Evolutionary conservation across 1,140 invertebrate genomes (phyloP).

Genomic region (Anastatus disparis): DNA sequence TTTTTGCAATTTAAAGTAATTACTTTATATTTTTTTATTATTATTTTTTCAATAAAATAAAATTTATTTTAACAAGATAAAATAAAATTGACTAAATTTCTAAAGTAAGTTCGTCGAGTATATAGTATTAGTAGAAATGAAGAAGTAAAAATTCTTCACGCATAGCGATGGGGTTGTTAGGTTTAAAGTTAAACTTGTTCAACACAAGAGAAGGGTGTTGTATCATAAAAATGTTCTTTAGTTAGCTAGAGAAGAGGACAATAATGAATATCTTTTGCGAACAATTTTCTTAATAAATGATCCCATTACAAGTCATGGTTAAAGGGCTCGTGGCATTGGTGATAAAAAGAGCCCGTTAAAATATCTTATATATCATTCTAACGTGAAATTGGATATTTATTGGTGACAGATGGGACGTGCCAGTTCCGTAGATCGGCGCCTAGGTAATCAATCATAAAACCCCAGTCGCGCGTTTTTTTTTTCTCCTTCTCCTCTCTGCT

Average conservation of each 20-base stretch:
- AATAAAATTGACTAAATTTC: too few species aligned
- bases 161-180: too few species aligned
- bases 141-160: too few species aligned
- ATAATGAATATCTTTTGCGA: slow-evolving; percentile 51
- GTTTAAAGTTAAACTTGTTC: too few species aligned
- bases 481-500: neutral
- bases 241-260: slow-evolving; percentile 43
- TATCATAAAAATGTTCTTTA: too few species aligned
- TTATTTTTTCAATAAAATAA: too few species aligned
- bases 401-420: slow-evolving; percentile 65
- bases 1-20: neutral
- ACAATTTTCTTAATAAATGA: slow-evolving; percentile 67
- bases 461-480: neutral
- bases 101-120: too few species aligned
- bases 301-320: slow-evolving; percentile 59
- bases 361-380: slow-evolving; percentile 66
- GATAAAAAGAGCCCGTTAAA: slow-evolving; percentile 62
- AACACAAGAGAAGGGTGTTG: too few species aligned
- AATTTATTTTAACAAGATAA: too few species aligned
- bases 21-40: neutral
- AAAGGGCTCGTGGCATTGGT: slow-evolving; percentile 39
- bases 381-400: slow-evolving; percentile 68
- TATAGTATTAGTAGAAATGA: too few species aligned
- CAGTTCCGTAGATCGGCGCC: slow-evolving; percentile 58
- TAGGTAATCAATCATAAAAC: slow-evolving; percentile 63